Evolutionary conservation across 2,888 invertebrate species (phyloP).

Genomic region (Monopis laevigella): DNA sequence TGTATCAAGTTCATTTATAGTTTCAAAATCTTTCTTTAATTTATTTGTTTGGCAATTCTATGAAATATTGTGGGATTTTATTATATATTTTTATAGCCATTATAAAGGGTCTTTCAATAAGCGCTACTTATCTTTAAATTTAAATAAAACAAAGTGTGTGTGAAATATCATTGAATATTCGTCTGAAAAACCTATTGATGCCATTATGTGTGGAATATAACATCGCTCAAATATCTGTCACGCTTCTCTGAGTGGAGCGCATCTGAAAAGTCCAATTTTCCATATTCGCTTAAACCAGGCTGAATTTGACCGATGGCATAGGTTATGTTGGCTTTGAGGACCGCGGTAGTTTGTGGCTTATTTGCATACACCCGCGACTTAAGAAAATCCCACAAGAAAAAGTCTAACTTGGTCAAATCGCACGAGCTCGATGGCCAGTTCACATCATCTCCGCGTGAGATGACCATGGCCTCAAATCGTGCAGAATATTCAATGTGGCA

Average conservation of each 20-base stretch:
- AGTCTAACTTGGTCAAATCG: too few relatives aligned
- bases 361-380: too few relatives aligned
- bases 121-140: too few relatives aligned
- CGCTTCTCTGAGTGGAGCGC: background rate
- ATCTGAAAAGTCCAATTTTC: background rate
- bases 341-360: background rate
- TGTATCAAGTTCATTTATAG: too few relatives aligned
- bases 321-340: background rate
- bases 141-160: background rate
- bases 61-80: too few relatives aligned
- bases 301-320: background rate
- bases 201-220: background rate
- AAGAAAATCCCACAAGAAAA: too few relatives aligned
- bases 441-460: background rate
- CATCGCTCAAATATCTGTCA: background rate
- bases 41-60: too few relatives aligned
- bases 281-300: background rate
- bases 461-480: conserved; percentile 18
- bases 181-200: too few relatives aligned
- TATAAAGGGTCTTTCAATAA: too few relatives aligned
- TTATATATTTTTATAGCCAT: too few relatives aligned
- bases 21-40: too few relatives aligned
- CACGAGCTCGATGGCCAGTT: background rate
- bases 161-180: background rate
- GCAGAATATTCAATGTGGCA: conserved; percentile 24